Conservation (phyloP, 2,113 vertebrate genomes). For the Rhombomys opimus region DNA sequence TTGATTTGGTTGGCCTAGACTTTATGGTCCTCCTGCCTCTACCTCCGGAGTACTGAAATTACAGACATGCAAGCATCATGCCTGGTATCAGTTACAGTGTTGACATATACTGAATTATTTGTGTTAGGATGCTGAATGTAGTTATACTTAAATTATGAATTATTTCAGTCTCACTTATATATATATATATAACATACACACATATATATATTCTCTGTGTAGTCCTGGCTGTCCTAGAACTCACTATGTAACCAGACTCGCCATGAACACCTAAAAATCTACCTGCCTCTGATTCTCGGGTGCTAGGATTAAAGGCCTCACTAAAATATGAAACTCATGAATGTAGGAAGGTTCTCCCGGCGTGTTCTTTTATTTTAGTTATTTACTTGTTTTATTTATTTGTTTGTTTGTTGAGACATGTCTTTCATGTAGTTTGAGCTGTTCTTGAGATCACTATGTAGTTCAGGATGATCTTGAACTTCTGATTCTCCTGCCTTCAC, state of each 20-base stretch:
- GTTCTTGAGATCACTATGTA: not conserved
- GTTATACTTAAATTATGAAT: constrained; percentile 71
- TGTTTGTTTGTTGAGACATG: too few relatives aligned
- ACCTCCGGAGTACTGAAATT: not conserved
- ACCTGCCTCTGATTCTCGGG: not conserved
- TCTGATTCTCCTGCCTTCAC: not conserved
- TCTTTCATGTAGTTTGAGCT: not conserved
- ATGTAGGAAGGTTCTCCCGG: not conserved
- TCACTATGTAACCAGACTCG: not conserved
- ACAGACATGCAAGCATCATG: not conserved
- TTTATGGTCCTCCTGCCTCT: not conserved
- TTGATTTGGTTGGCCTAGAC: not conserved
- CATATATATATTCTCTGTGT: not conserved
- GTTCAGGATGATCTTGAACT: not conserved
- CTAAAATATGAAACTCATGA: constrained; percentile 53
- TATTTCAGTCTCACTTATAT: constrained; percentile 27
- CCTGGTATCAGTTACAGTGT: not conserved
- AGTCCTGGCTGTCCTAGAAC: not conserved
- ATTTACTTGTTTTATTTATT: not conserved
- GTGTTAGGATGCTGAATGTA: constrained; percentile 60
- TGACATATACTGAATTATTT: constrained; percentile 52
- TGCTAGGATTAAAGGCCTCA: not conserved
- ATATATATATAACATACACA: too few relatives aligned
- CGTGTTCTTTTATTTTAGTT: not conserved
- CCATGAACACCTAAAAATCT: not conserved